Evolutionary conservation across 2,113 vertebrate species (phyloP).

Genomic region (Chauna torquata): DNA sequence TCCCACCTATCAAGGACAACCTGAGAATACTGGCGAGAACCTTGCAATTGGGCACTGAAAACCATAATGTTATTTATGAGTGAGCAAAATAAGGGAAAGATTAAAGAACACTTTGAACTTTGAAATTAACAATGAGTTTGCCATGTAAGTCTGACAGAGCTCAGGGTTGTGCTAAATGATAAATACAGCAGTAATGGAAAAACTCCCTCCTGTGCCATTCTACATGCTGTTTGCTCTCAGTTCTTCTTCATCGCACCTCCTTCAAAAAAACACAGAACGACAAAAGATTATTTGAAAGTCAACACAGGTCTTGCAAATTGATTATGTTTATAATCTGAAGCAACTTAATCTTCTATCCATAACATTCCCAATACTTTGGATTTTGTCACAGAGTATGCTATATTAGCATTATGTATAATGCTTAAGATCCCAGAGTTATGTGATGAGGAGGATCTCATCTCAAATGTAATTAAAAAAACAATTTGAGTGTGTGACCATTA

Average conservation of each 20-base stretch:
- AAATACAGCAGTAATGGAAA: slow-evolving; percentile 17
- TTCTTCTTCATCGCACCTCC: not conserved
- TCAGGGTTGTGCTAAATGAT: not conserved
- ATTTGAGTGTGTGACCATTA: not conserved
- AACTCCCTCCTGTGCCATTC: slow-evolving; percentile 31
- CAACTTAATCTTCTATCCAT: slow-evolving; percentile 15
- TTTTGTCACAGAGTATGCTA: slow-evolving; percentile 1
- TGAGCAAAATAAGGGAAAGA: not conserved
- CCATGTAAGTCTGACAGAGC: slow-evolving; percentile 27
- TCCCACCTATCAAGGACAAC: slow-evolving; percentile 25
- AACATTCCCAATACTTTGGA: not conserved
- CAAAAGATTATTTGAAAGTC: slow-evolving; percentile 26
- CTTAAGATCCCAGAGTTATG: not conserved
- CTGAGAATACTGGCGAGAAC: not conserved
- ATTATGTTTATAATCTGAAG: not conserved
- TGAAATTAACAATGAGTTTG: slow-evolving; percentile 47
- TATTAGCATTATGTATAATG: not conserved
- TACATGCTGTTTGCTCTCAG: not conserved
- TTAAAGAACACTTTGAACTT: slow-evolving; percentile 52
- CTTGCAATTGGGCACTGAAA: not conserved
- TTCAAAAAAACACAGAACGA: not conserved
- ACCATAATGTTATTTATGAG: not conserved
- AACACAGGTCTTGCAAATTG: not conserved
- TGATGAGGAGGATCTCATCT: not conserved
- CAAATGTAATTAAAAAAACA: not conserved